These are phyloP conservation scores for Regulus satrapa DNA, from an alignment of 2,113 vertebrate species.

Conservation along the genomic window DNA sequence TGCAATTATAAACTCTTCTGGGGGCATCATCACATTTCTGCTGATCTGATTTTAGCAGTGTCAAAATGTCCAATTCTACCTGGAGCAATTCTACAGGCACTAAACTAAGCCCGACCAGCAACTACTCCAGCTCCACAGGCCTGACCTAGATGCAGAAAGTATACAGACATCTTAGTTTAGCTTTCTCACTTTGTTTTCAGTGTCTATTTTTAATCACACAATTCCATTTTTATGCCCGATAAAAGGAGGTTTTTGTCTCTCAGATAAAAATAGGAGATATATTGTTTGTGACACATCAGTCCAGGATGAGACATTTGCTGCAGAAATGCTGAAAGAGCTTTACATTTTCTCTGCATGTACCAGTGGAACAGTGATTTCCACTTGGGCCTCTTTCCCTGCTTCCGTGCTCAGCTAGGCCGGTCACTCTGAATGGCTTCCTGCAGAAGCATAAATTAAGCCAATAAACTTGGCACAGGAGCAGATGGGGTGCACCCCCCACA, in stretches of 20 bases:
- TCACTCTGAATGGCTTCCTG: accelerated
- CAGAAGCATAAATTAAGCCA: neutral
- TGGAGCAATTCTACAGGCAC: neutral
- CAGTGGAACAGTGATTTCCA: neutral
- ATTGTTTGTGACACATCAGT: accelerated
- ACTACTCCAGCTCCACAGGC: neutral
- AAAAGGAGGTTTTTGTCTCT: neutral
- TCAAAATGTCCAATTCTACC: neutral
- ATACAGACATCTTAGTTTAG: accelerated
- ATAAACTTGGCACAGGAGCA: neutral
- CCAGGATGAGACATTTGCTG: neutral
- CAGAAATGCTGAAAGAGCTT: neutral
- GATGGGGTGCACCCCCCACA: neutral
- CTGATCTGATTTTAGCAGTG: neutral
- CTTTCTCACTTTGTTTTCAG: neutral
- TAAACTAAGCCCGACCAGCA: neutral
- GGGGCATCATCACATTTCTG: neutral
- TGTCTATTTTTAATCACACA: neutral
- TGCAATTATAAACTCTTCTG: neutral
- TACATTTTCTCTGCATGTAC: neutral
- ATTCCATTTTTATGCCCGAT: neutral
- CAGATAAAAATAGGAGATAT: neutral
- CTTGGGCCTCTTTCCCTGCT: neutral
- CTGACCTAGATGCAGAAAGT: neutral
- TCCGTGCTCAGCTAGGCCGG: neutral